Conservation (phyloP, 37 sponge, comb jelly and placozoan species). For the Axinella damicornis region DNA sequence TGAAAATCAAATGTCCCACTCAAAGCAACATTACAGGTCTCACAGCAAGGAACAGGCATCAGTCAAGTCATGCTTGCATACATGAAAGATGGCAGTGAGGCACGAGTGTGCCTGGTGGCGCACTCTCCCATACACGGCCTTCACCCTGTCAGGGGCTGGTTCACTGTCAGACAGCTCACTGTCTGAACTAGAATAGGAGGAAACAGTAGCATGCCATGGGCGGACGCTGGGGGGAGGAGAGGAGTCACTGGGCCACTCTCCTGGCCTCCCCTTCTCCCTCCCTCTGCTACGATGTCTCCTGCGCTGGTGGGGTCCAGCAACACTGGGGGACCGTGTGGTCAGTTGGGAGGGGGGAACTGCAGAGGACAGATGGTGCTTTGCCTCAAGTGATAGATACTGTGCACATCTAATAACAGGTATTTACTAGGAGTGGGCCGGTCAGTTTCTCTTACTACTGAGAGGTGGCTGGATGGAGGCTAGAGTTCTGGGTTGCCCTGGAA, state of each 20-base stretch:
- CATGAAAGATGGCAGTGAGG: slow-evolving; percentile 35
- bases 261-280: background rate
- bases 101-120: slow-evolving; percentile 33
- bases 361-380: too few relatives aligned
- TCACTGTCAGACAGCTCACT: slow-evolving; percentile 61
- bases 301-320: slow-evolving; percentile 34
- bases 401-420: too few relatives aligned
- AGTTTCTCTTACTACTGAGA: background rate
- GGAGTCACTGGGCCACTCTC: background rate
- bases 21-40: background rate
- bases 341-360: too few relatives aligned
- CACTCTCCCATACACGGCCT: slow-evolving; percentile 15
- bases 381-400: too few relatives aligned
- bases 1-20: background rate
- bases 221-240: background rate
- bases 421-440: too few relatives aligned
- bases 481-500: slow-evolving; percentile 42
- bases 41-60: background rate
- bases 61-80: background rate
- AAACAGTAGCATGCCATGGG: background rate
- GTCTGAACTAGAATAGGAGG: slow-evolving; percentile 37
- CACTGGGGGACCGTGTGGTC: background rate
- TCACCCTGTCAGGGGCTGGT: background rate
- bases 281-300: background rate
- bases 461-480: slow-evolving; percentile 24